Base-by-base conservation (phyloP, 2,797 vertebrate species). In the Cuniculus paca region DNA sequence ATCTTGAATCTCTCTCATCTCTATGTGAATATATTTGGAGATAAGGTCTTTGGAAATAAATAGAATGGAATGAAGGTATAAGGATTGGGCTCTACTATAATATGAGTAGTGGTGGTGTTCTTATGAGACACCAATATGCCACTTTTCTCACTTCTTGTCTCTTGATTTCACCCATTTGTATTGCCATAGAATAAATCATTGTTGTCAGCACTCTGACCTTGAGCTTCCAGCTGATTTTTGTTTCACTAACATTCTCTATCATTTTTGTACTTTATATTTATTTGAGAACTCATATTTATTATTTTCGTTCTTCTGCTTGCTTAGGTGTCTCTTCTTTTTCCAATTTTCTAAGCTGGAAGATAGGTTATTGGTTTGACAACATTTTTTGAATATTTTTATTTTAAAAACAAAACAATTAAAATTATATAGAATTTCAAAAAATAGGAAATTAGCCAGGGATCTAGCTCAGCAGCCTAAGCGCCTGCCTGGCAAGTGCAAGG, bases 281-380 rank as follows among this genome's bases (percentile, higher is more conserved):
- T 91, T 94, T 94, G 36, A 28, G 56, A 52, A 79, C 16, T 50
- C 56, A n/a, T 88, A 4, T 48, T 94, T 72, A 79, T 82, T 80
- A 81, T 82, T 68, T 20, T 17, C 54, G 77, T 36, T 26, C 11
- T 80, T 58, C 52, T 70, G 34, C 19, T 88, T 88, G 34, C 28
- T 84, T 78, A 42, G 12, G 4, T 77, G 45, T 45, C 54, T 58
- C 31, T 88, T 61, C n/a, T 45, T 87, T 74, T 82, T 39, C 61
- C 56, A 72, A 50, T 93, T 83, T 83, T 12, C 28, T 92, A 92
- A 56, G n/a, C 20, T 78, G 42, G 20, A 77, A 61, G 0, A 48
- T 82, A 88, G 3, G 28, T 68, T 91, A 88, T 50, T 95, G 36
- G 31, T 36, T 77, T 54, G 52, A 54, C 16, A 54, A 54, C n/a